Conservation (phyloP, 2,888 invertebrate species). For the Steinernema hermaphroditum region DNA sequence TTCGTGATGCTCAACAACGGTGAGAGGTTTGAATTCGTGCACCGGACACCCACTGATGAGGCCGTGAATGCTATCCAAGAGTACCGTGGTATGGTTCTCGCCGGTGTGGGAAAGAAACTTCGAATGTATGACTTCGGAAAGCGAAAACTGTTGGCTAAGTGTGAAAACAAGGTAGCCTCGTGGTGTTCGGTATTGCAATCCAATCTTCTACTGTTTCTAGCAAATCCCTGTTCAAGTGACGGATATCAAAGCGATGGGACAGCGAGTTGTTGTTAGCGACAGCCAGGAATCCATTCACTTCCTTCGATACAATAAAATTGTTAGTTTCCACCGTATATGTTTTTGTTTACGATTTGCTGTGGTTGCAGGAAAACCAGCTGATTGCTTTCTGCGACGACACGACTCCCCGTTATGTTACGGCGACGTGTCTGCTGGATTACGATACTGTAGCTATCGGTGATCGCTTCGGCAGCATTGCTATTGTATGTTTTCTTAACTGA, state of each 20-base stretch:
- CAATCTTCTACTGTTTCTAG: constrained; percentile 69
- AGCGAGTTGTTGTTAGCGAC: constrained; percentile 90
- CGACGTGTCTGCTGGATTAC: constrained; percentile 87
- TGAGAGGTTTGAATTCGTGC: constrained; percentile 84
- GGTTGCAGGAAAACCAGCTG: constrained; percentile 82
- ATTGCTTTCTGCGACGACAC: constrained; percentile 98
- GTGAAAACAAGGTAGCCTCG: constrained; percentile 81
- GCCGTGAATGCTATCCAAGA: constrained; percentile 78
- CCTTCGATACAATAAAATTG: constrained; percentile 75
- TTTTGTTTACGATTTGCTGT: background rate
- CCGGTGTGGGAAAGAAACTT: constrained; percentile 87
- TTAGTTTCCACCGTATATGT: no score
- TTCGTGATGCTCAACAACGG: constrained; percentile 72
- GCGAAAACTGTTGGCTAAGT: constrained; percentile 91
- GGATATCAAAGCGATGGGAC: constrained; percentile 89
- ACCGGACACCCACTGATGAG: constrained; percentile 76
- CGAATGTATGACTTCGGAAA: constrained; percentile 94
- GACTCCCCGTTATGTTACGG: constrained; percentile 92
- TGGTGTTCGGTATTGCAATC: background rate
- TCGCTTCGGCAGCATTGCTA: constrained; percentile 93
- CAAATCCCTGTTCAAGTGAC: constrained; percentile 93
- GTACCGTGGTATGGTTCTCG: constrained; percentile 86
- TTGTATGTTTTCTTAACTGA: constrained; percentile 73
- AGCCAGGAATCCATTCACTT: constrained; percentile 96
- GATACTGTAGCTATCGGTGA: constrained; percentile 94